Conservation (phyloP, 2,888 invertebrate genomes). For the Pollenia labialis region DNA sequence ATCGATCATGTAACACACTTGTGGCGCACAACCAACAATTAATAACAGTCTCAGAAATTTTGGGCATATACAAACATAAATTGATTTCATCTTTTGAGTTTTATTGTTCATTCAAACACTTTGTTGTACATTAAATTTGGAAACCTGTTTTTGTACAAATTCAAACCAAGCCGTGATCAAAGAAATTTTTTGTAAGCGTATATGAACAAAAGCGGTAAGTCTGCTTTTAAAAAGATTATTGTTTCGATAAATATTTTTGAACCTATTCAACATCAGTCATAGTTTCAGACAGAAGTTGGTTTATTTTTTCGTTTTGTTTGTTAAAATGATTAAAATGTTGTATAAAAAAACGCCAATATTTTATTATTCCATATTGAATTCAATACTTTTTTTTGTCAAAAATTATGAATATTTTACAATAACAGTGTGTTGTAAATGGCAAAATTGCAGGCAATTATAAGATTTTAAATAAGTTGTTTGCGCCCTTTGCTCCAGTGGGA, state of each 20-base stretch:
- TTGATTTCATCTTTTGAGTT: not conserved
- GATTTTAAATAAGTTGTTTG: too few relatives aligned
- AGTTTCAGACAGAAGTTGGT: not conserved
- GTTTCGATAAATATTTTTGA: not conserved
- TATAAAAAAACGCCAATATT: conserved; percentile 25
- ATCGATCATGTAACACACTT: not conserved
- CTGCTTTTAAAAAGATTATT: not conserved
- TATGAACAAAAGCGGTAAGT: too few relatives aligned
- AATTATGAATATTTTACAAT: conserved; percentile 33
- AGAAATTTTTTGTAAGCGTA: not conserved
- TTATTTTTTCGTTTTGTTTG: not conserved
- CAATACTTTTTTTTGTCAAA: not conserved
- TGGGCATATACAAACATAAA: not conserved
- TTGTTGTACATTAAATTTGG: not conserved
- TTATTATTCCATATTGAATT: not conserved
- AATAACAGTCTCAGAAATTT: not conserved
- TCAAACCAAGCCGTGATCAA: not conserved
- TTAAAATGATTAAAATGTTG: not conserved
- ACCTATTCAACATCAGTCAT: not conserved
- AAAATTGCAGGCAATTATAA: not conserved
- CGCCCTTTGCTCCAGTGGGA: too few relatives aligned
- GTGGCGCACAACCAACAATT: not conserved
- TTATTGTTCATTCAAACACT: not conserved
- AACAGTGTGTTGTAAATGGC: not conserved
- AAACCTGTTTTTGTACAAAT: not conserved